Base-by-base conservation (phyloP, 1,140 invertebrate species). In the Pomacea maculata region DNA sequence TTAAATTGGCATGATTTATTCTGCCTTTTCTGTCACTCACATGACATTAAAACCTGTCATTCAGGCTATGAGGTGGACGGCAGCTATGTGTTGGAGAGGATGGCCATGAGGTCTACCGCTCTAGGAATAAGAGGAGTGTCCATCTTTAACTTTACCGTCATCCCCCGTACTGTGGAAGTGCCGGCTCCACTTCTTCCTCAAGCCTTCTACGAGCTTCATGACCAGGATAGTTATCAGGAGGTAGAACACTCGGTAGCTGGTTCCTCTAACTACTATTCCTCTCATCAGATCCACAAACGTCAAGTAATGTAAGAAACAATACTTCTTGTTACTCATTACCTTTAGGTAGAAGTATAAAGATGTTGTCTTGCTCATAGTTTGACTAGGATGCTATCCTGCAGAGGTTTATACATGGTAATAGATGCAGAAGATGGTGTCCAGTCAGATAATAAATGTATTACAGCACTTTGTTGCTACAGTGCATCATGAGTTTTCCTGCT, bases 11-110 rank as follows among this genome's bases (percentile, higher is more conserved):
- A 19, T 2, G 17, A 67, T 67, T 21, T 67, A 67, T 4, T 21
- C 2, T 0, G 4, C 25, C 17, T 25, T 67, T 67, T 7, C 25
- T 67, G 34, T 67, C 25, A 67, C 25, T 67, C 2, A 21, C 55
- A 57, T 14, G 55, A 14, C 55, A 57, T 57, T 57, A 14, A 57
- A 57, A 14, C 57, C 57, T 61, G 57, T 61, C 57, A 61, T 17
- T 3, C 78, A 80, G 78, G 78, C 34, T 63, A 71, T n/a, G 78
- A 80, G 71, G 72, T 80, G 63, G 57, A 25, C 14, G 55, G 70
- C 21, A 70, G 72, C 71, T 70, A 74, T 15, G n/a, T 80, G 8
- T 68, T 80, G 34, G 78, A 80, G n/a, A 80, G 72, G 57, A 57
- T 55, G 57, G 78, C 57, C 70, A 80, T 80, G 78, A 80, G 29